phyloP scores from a whole-genome alignment of 2,113 vertebrate genomes.

The Istiophorus platypterus region DNA sequence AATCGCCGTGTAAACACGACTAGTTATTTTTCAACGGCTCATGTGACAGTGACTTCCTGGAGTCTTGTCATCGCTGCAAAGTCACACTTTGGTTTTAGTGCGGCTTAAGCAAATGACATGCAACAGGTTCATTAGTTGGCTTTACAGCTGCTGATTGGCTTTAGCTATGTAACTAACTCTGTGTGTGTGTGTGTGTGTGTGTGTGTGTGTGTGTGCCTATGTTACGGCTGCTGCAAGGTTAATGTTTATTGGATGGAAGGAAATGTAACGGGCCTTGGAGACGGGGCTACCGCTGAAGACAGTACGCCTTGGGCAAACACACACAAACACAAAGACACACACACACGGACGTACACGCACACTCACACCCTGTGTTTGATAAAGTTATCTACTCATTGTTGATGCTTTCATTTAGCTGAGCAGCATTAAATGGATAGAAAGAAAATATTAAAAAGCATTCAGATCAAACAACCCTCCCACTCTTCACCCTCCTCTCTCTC shows the following conservation, averaged over 20 bases:
- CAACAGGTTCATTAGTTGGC: too few relatives aligned
- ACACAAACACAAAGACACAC: constrained; percentile 12
- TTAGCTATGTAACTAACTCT: too few relatives aligned
- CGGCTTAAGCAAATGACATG: too few relatives aligned
- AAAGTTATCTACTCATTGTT: constrained; percentile 60
- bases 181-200: too few relatives aligned
- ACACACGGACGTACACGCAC: constrained; percentile 3
- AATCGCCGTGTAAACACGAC: neutral
- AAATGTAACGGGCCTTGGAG: constrained; percentile 80
- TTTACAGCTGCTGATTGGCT: neutral
- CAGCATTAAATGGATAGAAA: neutral
- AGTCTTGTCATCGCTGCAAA: neutral
- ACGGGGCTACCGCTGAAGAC: constrained; percentile 34
- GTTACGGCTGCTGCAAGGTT: constrained; percentile 49
- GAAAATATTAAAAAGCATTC: constrained; percentile 25
- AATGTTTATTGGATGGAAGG: constrained; percentile 79
- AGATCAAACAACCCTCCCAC: neutral
- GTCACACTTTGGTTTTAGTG: too few relatives aligned
- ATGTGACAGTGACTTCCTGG: neutral
- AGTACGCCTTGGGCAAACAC: constrained; percentile 70
- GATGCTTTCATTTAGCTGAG: constrained; percentile 36
- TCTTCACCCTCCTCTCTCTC: neutral
- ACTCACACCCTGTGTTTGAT: constrained; percentile 39
- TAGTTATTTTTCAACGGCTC: neutral
- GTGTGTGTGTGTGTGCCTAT: too few relatives aligned